A percentile compares a stretch with the other conserved stretches of the same genome.
These are phyloP conservation scores for Lycia hirtaria DNA, from an alignment of 2,888 invertebrate species.

Conservation along the genomic window DNA sequence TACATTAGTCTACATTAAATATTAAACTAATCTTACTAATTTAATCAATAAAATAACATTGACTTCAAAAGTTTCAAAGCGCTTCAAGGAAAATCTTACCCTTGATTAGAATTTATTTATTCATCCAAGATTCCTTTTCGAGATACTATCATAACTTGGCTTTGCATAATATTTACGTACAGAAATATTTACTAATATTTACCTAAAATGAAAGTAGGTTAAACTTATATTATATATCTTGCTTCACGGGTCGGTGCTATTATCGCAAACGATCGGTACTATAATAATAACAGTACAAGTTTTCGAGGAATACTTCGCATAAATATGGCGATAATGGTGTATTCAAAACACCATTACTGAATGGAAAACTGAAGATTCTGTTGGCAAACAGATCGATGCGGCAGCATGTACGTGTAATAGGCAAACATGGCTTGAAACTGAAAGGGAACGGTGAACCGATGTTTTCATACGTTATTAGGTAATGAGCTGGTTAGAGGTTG, in stretches of 20 bases:
- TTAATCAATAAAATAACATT: not conserved
- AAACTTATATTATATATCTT: not conserved
- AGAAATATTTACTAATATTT: not conserved
- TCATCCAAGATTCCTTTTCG: constrained; percentile 1
- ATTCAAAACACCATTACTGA: constrained; percentile 20
- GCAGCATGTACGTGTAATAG: constrained; percentile 4
- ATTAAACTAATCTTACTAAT: too few relatives aligned
- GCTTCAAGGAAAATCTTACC: not conserved
- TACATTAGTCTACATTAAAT: too few relatives aligned
- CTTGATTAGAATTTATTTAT: constrained; percentile 7
- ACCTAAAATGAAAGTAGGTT: not conserved
- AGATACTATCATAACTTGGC: not conserved
- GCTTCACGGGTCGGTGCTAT: not conserved
- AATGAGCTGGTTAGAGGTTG: not conserved
- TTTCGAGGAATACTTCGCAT: constrained; percentile 16
- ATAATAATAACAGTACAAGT: constrained; percentile 12
- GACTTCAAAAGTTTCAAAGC: not conserved
- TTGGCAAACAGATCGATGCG: constrained; percentile 14
- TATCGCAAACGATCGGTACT: constrained; percentile 13
- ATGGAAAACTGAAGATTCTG: constrained; percentile 14
- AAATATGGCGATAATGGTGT: constrained; percentile 16
- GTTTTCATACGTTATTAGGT: constrained; percentile 12
- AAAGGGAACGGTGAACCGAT: constrained; percentile 4
- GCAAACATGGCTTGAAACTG: constrained; percentile 2
- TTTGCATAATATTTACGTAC: too few relatives aligned